Evolutionary conservation across 2,113 vertebrate genomes (phyloP), one percentile per base, ranked within the genome.

Genomic region (Prunella fulvescens): DNA sequence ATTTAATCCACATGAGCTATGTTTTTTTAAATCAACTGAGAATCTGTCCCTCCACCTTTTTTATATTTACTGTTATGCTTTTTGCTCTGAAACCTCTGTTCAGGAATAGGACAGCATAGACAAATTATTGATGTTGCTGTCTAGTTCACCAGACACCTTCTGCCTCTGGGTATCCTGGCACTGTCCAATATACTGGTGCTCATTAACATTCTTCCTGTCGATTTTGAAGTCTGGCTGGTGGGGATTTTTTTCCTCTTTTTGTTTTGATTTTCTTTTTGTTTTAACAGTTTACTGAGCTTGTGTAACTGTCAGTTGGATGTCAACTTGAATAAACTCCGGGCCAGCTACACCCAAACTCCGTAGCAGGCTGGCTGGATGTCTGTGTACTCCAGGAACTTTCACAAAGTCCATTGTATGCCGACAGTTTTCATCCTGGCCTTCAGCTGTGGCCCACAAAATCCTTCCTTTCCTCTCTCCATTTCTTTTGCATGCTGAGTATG

Each of bases 391-490:
- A 81, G 72, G 58, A 64, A 31, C 35, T 57, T 40, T 29, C 51
- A 66, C 24, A 10, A 74, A 58, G 40, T 40, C 76, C 28, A 35
- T 16, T 57, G 14, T 19, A 61, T 13, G 31, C 48, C 56, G 60
- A 57, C 82, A 83, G 24, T 45, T 93, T 88, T 58, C 60, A 90
- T 42, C 33, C 62, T 15, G 12, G 76, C 54, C 67, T 65, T 80
- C 0, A 0, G 9, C 40, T 66, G 58, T 9, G 25, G 67, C 14
- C 6, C 15, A 40, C 44, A 60, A 56, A 88, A 51, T 50, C 48
- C 37, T 87, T 83, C 33, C 39, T 82, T 70, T 54, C 35, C 28
- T 80, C 57, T 48, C 17, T 29, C 56, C 3, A 74, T 45, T 64
- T 35, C 17, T 79, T 86, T 71, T n/a, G 44, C 48, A 47, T 1